Conservation (phyloP, 2,888 invertebrate species). For the Oxyscelio sp. region DNA sequence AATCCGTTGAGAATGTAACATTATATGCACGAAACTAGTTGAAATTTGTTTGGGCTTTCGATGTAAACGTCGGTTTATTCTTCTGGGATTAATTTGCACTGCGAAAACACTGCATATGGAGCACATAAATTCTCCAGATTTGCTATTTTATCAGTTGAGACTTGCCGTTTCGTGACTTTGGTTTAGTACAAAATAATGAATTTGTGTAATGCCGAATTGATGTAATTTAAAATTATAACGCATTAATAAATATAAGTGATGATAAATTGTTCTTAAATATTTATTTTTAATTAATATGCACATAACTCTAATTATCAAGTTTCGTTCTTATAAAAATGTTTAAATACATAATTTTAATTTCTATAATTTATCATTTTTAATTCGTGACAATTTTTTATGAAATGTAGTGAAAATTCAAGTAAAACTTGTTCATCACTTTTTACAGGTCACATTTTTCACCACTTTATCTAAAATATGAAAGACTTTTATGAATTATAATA, state of each 20-base stretch:
- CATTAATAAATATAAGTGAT: not conserved
- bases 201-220: slow-evolving; percentile 10
- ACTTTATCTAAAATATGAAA: too few relatives aligned
- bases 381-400: too few relatives aligned
- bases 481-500: too few relatives aligned
- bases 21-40: not conserved
- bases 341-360: too few relatives aligned
- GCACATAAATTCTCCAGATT: slow-evolving; percentile 7
- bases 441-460: too few relatives aligned
- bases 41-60: not conserved
- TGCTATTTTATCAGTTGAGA: slow-evolving; percentile 40
- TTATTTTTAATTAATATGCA: too few relatives aligned
- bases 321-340: too few relatives aligned
- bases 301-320: too few relatives aligned
- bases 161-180: slow-evolving; percentile 21
- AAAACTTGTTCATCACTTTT: too few relatives aligned
- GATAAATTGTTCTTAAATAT: not conserved
- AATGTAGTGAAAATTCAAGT: too few relatives aligned
- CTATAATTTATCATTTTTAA: too few relatives aligned
- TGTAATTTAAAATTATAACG: not conserved
- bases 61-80: slow-evolving; percentile 21
- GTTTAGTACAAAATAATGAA: slow-evolving; percentile 14
- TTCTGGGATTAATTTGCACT: slow-evolving; percentile 38
- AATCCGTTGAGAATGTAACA: slow-evolving; percentile 9
- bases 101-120: slow-evolving; percentile 26